Percentiles rank a stretch among this genome's conserved stretches.
These are phyloP conservation scores for Hyles lineata DNA, from an alignment of 2,888 invertebrate species.

Conservation along the genomic window DNA sequence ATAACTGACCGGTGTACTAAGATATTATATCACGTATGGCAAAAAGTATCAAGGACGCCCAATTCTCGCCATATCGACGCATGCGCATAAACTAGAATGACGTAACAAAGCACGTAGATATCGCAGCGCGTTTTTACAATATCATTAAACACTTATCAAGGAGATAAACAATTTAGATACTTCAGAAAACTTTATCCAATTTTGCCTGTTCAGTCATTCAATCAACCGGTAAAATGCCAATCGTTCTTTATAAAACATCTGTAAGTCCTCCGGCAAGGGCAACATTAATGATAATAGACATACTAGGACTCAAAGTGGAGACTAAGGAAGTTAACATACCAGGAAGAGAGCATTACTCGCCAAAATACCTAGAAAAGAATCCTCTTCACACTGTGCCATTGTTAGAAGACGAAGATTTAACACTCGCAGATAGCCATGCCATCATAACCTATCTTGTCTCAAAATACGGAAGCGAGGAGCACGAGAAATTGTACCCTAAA, in stretches of 20 bases:
- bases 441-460: conserved; percentile 57
- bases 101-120: neutral
- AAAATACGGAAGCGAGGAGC: conserved; percentile 48
- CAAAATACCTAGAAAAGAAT: conserved; percentile 56
- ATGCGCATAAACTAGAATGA: neutral
- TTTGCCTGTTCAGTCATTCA: neutral
- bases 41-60: neutral
- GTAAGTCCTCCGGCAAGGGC: conserved; percentile 59
- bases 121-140: neutral
- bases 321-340: conserved; percentile 53
- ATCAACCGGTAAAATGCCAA: conserved; percentile 30
- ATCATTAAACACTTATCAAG: neutral
- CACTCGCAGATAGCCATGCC: conserved; percentile 57
- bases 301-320: conserved; percentile 50
- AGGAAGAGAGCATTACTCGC: conserved; percentile 48
- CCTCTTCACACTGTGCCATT: conserved; percentile 61
- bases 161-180: conserved; percentile 2
- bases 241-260: conserved; percentile 49
- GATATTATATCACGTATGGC: too few relatives aligned
- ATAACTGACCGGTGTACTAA: too few relatives aligned
- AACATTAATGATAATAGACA: conserved; percentile 50
- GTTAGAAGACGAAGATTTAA: conserved; percentile 56
- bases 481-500: conserved; percentile 52
- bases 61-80: neutral
- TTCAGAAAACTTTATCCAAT: neutral